These are phyloP conservation scores for Tinea trinotella DNA, from an alignment of 2,888 invertebrate species.

Conservation along the genomic window DNA sequence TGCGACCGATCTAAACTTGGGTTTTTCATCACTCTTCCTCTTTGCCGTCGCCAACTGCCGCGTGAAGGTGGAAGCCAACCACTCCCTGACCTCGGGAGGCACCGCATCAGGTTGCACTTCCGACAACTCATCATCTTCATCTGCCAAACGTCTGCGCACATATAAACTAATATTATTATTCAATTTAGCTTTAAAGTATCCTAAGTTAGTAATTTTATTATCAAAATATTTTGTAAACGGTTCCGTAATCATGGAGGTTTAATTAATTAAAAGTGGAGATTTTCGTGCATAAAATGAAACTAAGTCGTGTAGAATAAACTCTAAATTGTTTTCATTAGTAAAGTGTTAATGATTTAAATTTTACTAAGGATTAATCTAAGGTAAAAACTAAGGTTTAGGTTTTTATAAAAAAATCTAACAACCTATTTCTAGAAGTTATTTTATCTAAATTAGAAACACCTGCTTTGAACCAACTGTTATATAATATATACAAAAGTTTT, in stretches of 20 bases:
- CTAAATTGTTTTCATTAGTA: not conserved
- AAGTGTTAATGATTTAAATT: not conserved
- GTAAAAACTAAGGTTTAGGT: not conserved
- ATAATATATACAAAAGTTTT: not conserved
- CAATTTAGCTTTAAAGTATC: not conserved
- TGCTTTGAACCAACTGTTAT: not conserved
- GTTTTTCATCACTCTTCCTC: slow-evolving; percentile 83
- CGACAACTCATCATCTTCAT: slow-evolving; percentile 95
- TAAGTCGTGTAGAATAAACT: not conserved
- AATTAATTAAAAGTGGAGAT: slow-evolving; percentile 1
- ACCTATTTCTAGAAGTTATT: not conserved
- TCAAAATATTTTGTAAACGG: slow-evolving; percentile 1
- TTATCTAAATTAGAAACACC: not conserved
- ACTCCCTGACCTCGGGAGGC: slow-evolving; percentile 95
- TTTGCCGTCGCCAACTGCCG: slow-evolving; percentile 87
- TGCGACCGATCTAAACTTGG: slow-evolving; percentile 94
- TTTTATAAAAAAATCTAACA: not conserved
- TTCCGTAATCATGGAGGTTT: not conserved
- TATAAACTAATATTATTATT: not conserved
- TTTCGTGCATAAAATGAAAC: slow-evolving; percentile 4
- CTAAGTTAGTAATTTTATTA: not conserved
- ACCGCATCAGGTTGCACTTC: slow-evolving; percentile 97
- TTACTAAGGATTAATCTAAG: not conserved
- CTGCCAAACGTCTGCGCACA: slow-evolving; percentile 80
- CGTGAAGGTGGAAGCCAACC: slow-evolving; percentile 97